These are phyloP conservation scores for Scolopax rusticola DNA, from an alignment of 2,797 vertebrate genomes.

Conservation along the genomic window DNA sequence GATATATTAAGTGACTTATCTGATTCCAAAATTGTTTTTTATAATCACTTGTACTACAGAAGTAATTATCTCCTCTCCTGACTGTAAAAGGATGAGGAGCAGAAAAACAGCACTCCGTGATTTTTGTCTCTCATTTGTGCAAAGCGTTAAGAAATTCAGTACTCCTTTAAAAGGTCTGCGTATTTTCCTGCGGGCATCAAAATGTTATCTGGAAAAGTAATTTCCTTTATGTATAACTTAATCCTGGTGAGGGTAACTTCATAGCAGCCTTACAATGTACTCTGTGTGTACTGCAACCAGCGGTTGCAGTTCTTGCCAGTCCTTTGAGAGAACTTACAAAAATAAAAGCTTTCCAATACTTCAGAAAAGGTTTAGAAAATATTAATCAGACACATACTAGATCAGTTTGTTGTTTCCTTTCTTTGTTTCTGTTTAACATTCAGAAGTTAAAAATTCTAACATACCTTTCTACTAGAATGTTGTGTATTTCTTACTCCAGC, in stretches of 20 bases:
- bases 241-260: not conserved
- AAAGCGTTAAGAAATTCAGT: not conserved
- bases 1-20: constrained; percentile 16
- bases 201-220: not conserved
- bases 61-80: not conserved
- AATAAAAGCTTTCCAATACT: not conserved
- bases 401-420: not conserved
- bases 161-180: not conserved
- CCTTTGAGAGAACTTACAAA: not conserved
- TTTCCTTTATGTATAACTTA: not conserved
- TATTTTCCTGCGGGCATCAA: not conserved
- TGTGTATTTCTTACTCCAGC: not conserved
- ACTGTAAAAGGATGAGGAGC: not conserved
- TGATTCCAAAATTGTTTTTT: constrained; percentile 4
- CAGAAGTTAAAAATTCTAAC: not conserved
- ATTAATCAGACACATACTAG: not conserved
- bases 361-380: not conserved
- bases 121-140: not conserved
- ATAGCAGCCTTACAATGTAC: not conserved
- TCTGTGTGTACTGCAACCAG: not conserved
- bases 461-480: not conserved
- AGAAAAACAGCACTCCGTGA: not conserved
- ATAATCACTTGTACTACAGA: not conserved
- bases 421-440: not conserved
- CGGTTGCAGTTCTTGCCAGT: not conserved